phyloP scores from a whole-genome alignment of 1,140 invertebrate genomes.

The Formica exsecta region DNA sequence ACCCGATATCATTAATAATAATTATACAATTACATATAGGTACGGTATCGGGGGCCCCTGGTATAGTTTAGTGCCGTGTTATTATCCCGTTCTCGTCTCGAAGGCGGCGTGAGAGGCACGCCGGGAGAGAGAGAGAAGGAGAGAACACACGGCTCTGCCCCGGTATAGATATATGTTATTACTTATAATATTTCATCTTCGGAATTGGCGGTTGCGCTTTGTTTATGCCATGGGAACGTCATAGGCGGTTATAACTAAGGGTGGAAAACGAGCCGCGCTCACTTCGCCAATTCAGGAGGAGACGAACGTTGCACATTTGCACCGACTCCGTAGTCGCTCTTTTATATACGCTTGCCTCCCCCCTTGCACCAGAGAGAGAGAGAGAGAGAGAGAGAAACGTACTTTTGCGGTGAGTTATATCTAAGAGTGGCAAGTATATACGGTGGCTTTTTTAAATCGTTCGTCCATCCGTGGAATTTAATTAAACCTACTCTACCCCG shows the following conservation, averaged over 20 bases:
- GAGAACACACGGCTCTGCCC: slow-evolving; percentile 51
- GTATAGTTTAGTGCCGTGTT: slow-evolving; percentile 87
- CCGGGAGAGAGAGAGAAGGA: slow-evolving; percentile 53
- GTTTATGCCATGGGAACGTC: slow-evolving; percentile 87
- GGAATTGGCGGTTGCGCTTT: slow-evolving; percentile 87
- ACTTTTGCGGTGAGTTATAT: slow-evolving; percentile 54
- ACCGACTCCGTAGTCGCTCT: not conserved
- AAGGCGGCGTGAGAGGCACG: slow-evolving; percentile 59
- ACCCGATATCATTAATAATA: slow-evolving; percentile 87
- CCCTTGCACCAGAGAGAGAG: not conserved
- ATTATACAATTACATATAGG: slow-evolving; percentile 87
- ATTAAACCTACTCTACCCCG: slow-evolving; percentile 56
- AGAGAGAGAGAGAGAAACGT: slow-evolving; percentile 37
- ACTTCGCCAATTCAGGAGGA: not conserved
- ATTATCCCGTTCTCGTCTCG: slow-evolving; percentile 84
- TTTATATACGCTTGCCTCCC: slow-evolving; percentile 24
- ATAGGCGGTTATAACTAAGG: slow-evolving; percentile 81
- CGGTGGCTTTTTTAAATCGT: slow-evolving; percentile 45
- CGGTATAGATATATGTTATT: slow-evolving; percentile 86
- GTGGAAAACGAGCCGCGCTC: slow-evolving; percentile 75
- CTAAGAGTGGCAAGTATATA: slow-evolving; percentile 14
- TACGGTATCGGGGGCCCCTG: slow-evolving; percentile 80
- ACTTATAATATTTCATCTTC: slow-evolving; percentile 88
- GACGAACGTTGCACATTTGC: not conserved
- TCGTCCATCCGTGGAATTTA: slow-evolving; percentile 62